Evolutionary conservation across 2,888 invertebrate genomes (phyloP), one percentile per base, ranked within the genome.

Genomic region (Miltochrista miniata): DNA sequence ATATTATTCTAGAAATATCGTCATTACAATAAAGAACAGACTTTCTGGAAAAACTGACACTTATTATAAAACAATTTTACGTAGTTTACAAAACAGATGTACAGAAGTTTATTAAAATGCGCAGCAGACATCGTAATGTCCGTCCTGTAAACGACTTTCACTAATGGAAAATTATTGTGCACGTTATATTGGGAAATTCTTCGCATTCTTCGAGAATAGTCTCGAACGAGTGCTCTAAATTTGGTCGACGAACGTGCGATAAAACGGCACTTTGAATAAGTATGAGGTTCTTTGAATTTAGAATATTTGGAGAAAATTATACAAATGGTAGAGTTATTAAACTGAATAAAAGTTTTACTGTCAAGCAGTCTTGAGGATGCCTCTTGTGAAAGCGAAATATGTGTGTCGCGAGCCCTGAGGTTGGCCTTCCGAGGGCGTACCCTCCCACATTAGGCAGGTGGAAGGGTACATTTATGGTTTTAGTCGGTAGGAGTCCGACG

Each of bases 151-250:
- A 39, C 45, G 39, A 40, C 29, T 39, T 64, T 62, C 61, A 38
- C 64, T 72, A 72, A 76, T 74, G 70, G 73, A 73, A 73, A 74
- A 76, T 76, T 74, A 73, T 68, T 74, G 68, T 62, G 65, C 63
- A 68, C 70, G 68, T 70, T 64, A 70, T 75, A 76, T 79, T 75
- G 70, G 62, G 54, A 72, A 76, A 76, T 77, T 73, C 74, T 64
- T 15, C 24, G 54, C 51, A 70, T 72, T 67, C 65, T 53, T 18
- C 15, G 40, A 41, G 67, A 70, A 67, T 72, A 68, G 70, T 73
- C 65, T 66, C 64, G 61, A 62, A 63, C 64, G 59, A 54, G 53
- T 54, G 45, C 58, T 61, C 31, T 44, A 44, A 44, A 44, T 44
- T 44, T 31, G 44, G 39, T 44, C 50, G 62, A 34, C 40, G 45